phyloP scores from a whole-genome alignment of 2,113 vertebrate genomes.

The Geococcyx californianus region DNA sequence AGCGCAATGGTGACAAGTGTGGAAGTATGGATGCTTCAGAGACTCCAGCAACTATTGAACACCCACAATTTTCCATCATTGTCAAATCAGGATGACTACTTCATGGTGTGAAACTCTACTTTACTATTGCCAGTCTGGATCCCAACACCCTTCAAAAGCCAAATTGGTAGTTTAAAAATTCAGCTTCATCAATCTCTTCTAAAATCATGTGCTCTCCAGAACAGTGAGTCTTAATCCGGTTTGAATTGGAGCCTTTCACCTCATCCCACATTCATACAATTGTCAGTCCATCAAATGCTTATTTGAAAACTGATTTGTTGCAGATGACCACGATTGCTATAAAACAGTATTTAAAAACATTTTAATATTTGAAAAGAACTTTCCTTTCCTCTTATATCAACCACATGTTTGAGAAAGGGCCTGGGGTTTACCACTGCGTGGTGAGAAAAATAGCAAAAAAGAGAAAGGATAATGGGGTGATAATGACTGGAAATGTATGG shows the following conservation, averaged over 20 bases:
- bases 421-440: conserved; percentile 49
- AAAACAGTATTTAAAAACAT: conserved; percentile 48
- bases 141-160: background rate
- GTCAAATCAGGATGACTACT: background rate
- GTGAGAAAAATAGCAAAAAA: conserved; percentile 39
- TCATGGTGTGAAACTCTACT: background rate
- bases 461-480: conserved; percentile 56
- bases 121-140: background rate
- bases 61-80: background rate
- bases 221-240: background rate
- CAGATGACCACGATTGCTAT: conserved; percentile 39
- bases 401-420: conserved; percentile 47
- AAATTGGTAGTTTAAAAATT: conserved; percentile 1
- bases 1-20: background rate
- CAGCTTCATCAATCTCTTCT: background rate
- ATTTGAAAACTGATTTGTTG: conserved; percentile 63
- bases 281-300: conserved; percentile 49
- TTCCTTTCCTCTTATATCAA: conserved; percentile 58
- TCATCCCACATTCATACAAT: background rate
- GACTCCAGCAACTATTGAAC: background rate
- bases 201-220: conserved; percentile 39
- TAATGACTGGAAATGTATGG: conserved; percentile 58
- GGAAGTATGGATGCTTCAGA: background rate
- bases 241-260: conserved; percentile 20
- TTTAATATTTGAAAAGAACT: conserved; percentile 40